A percentile compares a stretch with the other conserved stretches of the same genome.
Evolutionary conservation across 2,888 invertebrate genomes (phyloP).

Genomic region (Lochmaea capreae): DNA sequence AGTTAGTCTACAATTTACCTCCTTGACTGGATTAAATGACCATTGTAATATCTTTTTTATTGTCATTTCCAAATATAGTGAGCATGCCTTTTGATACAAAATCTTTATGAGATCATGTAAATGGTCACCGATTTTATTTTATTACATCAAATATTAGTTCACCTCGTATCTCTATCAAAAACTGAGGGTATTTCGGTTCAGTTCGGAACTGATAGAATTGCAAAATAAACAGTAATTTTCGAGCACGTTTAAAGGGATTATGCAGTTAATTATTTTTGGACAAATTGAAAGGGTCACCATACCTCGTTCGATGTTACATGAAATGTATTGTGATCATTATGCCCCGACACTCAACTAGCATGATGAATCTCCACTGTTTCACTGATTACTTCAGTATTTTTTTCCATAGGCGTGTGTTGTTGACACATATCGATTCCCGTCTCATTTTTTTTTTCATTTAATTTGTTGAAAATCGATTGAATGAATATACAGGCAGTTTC

Average conservation of each 20-base stretch:
- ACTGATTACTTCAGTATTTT: slow-evolving; percentile 25
- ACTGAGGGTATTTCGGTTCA: slow-evolving; percentile 10
- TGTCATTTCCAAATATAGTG: neutral
- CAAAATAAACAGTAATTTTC: slow-evolving; percentile 56
- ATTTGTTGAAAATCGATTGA: neutral
- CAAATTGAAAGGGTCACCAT: slow-evolving; percentile 47
- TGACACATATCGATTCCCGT: slow-evolving; percentile 27
- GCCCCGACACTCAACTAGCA: slow-evolving; percentile 34
- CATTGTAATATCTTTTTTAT: neutral
- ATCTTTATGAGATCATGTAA: neutral
- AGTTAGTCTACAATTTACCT: no score
- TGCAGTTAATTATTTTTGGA: slow-evolving; percentile 55
- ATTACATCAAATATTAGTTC: slow-evolving; percentile 21
- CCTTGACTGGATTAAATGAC: no score
- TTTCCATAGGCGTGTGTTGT: slow-evolving; percentile 14
- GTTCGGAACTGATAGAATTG: slow-evolving; percentile 43
- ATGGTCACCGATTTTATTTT: slow-evolving; percentile 7
- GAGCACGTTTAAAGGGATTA: slow-evolving; percentile 53
- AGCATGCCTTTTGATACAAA: neutral
- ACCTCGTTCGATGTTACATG: slow-evolving; percentile 40
- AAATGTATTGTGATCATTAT: slow-evolving; percentile 42
- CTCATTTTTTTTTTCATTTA: neutral
- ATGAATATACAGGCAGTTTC: no score
- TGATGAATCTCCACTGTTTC: slow-evolving; percentile 33
- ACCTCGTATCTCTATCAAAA: slow-evolving; percentile 13